phyloP scores from a whole-genome alignment of 2,113 vertebrate species.

The Amazona guildingii region DNA sequence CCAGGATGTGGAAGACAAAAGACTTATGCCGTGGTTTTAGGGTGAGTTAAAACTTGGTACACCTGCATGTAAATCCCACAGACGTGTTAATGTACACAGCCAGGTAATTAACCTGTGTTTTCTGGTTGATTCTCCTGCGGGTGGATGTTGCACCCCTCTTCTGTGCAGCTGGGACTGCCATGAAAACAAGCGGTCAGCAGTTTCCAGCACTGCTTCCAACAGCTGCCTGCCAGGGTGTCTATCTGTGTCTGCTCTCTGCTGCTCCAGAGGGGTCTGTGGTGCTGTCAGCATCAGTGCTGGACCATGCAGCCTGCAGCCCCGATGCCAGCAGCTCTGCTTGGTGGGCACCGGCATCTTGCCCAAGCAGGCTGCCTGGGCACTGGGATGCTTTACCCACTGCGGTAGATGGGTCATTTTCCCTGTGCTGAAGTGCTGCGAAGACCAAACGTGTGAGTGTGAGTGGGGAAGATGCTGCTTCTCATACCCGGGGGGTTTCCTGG shows the following conservation, averaged over 20 bases:
- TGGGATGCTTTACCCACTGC: not conserved
- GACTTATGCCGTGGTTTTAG: not conserved
- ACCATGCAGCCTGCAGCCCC: not conserved
- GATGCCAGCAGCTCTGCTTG: accelerated
- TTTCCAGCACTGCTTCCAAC: not conserved
- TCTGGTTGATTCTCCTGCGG: accelerated
- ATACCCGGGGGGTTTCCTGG: accelerated
- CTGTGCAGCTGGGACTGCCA: not conserved
- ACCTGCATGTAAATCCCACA: not conserved
- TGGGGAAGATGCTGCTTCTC: not conserved
- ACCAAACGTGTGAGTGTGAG: not conserved
- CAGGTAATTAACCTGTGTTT: not conserved
- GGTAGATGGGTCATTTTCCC: not conserved
- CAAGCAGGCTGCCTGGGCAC: not conserved
- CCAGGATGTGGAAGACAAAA: not conserved
- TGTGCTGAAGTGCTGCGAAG: not conserved
- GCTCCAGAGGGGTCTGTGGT: not conserved
- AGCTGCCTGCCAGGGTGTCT: not conserved
- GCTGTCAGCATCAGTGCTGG: not conserved
- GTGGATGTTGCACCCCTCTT: not conserved
- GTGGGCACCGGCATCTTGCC: not conserved
- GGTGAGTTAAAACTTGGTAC: not conserved
- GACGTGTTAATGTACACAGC: not conserved
- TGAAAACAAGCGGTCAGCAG: not conserved
- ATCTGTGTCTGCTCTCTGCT: not conserved